These are phyloP conservation scores for Rhinolophus sinicus DNA, from an alignment of 2,113 vertebrate species.

Conservation along the genomic window DNA sequence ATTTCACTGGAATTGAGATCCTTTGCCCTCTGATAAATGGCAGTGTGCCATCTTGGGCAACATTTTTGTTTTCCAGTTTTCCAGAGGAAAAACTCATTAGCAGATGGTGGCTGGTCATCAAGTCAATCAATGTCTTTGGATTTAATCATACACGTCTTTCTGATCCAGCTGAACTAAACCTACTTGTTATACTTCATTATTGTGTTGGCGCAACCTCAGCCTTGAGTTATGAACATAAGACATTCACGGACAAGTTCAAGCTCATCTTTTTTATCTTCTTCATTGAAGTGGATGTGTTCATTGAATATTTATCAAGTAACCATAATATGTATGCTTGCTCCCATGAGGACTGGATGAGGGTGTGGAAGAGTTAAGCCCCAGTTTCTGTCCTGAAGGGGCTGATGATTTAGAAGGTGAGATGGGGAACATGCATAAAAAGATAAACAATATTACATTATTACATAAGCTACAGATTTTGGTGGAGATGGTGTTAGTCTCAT, in stretches of 20 bases:
- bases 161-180: conserved; percentile 38
- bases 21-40: conserved; percentile 66
- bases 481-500: background rate
- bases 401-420: background rate
- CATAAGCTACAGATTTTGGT: background rate
- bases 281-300: background rate
- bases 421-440: background rate
- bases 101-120: conserved; percentile 64
- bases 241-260: background rate
- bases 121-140: conserved; percentile 66
- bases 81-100: conserved; percentile 62
- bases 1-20: conserved; percentile 69
- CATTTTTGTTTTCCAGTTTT: conserved; percentile 38
- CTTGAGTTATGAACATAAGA: background rate
- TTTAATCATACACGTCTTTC: conserved; percentile 60
- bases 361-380: background rate
- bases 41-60: conserved; percentile 41
- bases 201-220: background rate
- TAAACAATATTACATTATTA: background rate
- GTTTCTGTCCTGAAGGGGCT: background rate
- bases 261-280: background rate
- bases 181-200: conserved; percentile 55
- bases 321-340: background rate
- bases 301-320: background rate
- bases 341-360: background rate